Evolutionary conservation across 1,140 invertebrate species (phyloP).

Genomic region (Drosophila santomea): DNA sequence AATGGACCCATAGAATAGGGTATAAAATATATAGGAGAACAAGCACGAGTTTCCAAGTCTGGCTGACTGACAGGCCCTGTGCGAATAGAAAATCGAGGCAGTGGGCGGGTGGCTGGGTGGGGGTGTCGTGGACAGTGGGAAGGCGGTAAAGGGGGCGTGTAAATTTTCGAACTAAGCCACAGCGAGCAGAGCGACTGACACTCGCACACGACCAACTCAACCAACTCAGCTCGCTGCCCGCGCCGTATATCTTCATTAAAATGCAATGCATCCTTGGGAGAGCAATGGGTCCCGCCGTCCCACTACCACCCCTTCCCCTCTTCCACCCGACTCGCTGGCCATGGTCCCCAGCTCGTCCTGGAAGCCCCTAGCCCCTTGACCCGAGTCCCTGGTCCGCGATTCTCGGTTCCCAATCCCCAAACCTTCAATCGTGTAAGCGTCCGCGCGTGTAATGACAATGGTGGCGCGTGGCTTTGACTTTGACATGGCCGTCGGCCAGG

Average conservation of each 20-base stretch:
- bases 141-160: slow-evolving; percentile 37
- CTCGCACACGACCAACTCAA: slow-evolving; percentile 23
- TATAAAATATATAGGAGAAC: slow-evolving; percentile 26
- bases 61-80: slow-evolving; percentile 35
- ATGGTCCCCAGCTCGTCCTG: slow-evolving; percentile 8
- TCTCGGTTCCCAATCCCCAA: slow-evolving; percentile 40
- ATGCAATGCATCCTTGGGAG: slow-evolving; percentile 75
- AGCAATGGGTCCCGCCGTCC: slow-evolving; percentile 4
- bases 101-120: background rate
- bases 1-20: background rate
- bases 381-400: background rate
- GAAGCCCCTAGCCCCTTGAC: background rate
- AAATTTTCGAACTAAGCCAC: slow-evolving; percentile 70
- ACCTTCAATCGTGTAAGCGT: slow-evolving; percentile 72
- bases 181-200: slow-evolving; percentile 48
- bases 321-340: slow-evolving; percentile 14
- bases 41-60: slow-evolving; percentile 24
- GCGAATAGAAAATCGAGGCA: slow-evolving; percentile 6
- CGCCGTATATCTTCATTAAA: slow-evolving; percentile 77
- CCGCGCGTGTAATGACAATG: slow-evolving; percentile 80
- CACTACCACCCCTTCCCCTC: background rate
- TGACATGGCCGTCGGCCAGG: slow-evolving; percentile 64
- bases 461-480: slow-evolving; percentile 79
- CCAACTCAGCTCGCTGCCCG: slow-evolving; percentile 31
- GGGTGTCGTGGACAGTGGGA: background rate